Base-by-base conservation (phyloP, 2,888 invertebrate species). In the Drosophila eohydei region DNA sequence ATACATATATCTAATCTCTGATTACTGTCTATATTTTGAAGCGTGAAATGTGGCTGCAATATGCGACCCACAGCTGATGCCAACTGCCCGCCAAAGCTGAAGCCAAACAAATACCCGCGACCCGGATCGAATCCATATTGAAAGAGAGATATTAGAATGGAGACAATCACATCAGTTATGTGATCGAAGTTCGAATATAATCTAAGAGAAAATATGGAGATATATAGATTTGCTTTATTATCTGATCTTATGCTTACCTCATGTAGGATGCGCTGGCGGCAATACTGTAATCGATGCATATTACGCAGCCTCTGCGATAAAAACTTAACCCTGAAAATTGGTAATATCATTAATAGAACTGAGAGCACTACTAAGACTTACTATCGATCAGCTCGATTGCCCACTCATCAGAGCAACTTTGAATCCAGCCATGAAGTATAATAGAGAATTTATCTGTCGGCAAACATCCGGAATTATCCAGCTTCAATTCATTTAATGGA, bases 61-160 rank as follows among this genome's bases (percentile, higher is more conserved):
- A 73, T 66, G 4, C 85, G 83, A 0, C 92, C 93, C 4, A 92
- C 88, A 21, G 90, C 84, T 0, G 91, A 89, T 0, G 91, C 92
- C 32, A 93, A 52, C 72, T 92, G 92, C 0, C 92, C 93, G 14
- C 93, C 93, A 66, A 90, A 91, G 61, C 92, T 92, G 50, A 93
- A 93, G n/a, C 93, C 93, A 80, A 92, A 93, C 78, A 93, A 88
- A 56, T 86, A 92, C 0, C 86, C 89, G 9, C 81, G 81, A 6
- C 69, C 78, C 3, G 90, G 83, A 58, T 91, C 76, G 3, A 93
- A 81, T 3, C 92, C 92, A 52, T 86, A 75, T n/a, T 65, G 59
- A n/a, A 89, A 71, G 4, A 92, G 61, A 0, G 81, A 69, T 4
- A 75, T 28, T 12, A 93, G 52, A 40, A 91, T 85, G 4, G 78